A percentile compares a stretch with the other conserved stretches of the same genome.
phyloP scores from a whole-genome alignment of 2,113 vertebrate genomes.

The Varanus komodoensis region DNA sequence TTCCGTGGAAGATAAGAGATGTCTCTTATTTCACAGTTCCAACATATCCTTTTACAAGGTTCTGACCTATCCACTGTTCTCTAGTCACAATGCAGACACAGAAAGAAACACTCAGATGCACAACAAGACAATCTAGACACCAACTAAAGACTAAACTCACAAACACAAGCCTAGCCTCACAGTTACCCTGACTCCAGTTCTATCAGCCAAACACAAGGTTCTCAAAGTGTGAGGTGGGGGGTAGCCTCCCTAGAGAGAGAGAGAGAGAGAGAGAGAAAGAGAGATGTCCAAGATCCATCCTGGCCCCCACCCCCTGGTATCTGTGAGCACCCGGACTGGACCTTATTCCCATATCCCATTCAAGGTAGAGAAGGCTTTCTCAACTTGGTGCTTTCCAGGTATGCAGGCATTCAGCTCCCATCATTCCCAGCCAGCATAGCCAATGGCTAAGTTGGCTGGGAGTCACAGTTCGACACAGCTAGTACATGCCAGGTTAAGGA shows the following conservation, averaged over 20 bases:
- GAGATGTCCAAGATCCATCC: not conserved
- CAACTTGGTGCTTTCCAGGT: no score
- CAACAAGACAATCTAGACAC: constrained; percentile 12
- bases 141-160: not conserved
- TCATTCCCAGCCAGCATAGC: no score
- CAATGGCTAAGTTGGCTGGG: no score
- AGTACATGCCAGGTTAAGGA: no score
- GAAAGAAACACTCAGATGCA: constrained; percentile 1
- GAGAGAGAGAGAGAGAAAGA: not conserved
- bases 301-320: not conserved
- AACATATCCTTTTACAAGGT: constrained; percentile 5
- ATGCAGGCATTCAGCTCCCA: no score
- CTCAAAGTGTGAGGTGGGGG: constrained; percentile 10
- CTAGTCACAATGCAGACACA: not conserved
- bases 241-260: not conserved
- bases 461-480: no score
- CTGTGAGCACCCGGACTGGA: not conserved
- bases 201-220: constrained; percentile 10
- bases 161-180: not conserved
- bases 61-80: not conserved
- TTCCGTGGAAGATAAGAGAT: not conserved
- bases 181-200: not conserved
- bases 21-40: not conserved
- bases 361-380: not conserved
- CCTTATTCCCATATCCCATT: not conserved